Evolutionary conservation across 2,888 invertebrate genomes (phyloP), one percentile per base, ranked within the genome.

Genomic region (Clitarchus hookeri): DNA sequence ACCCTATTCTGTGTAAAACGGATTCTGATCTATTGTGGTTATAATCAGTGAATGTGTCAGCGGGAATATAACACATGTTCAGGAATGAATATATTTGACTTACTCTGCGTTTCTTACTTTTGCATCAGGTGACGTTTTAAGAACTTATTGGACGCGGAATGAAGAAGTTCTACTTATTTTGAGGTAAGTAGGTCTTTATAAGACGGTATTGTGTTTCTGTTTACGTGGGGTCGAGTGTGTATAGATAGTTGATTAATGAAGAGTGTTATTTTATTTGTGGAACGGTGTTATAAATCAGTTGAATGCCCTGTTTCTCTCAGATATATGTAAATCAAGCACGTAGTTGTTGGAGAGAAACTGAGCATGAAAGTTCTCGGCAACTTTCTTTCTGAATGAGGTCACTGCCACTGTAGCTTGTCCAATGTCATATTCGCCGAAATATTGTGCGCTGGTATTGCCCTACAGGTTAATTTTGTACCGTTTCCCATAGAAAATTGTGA

Each of bases 121-220:
- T 84, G 80, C 65, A 54, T 79, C 84, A 88, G 88, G 85, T 88
- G 86, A 88, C 86, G 86, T n/a, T 85, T 80, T 86, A 85, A 65
- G 82, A 79, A 25, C 84, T 78, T 84, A 86, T 80, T 77, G 82
- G 85, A 84, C 77, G 83, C 84, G 86, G 84, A 87, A 84, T 86
- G 83, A 79, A 36, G 85, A 85, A 88, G 87, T 86, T 79, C 87
- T 86, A 88, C 88, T 87, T 88, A 86, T 86, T 88, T 88, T 88
- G 86, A 87, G 87, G 88, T 88, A 88, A 88, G 88, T 88, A 88
- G 88, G 88, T 88, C 88, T 88, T 77, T 44, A 77, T 77, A 84
- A 65, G 80, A 78, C 84, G 82, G 79, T 84, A 65, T 19, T 65
- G n/a, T 23, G 65, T n/a, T 8, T 36, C 53, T 19, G n/a, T 23